phyloP scores from a whole-genome alignment of 2,113 vertebrate species.

The Cryptomyrus ogoouensis region DNA sequence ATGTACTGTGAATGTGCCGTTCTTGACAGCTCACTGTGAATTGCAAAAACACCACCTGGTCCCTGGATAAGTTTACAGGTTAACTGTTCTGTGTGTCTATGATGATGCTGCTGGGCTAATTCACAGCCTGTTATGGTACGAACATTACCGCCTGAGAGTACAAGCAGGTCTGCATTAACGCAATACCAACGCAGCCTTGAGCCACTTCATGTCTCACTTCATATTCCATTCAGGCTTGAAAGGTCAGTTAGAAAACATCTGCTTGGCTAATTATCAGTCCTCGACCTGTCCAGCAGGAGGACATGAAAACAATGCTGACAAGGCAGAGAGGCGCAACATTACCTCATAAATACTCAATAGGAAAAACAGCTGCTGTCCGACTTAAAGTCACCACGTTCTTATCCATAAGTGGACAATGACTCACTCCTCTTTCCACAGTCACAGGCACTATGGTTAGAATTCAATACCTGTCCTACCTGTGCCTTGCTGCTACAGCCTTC shows the following conservation, averaged over 20 bases:
- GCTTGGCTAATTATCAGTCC: background rate
- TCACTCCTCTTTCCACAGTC: background rate
- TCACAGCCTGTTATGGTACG: background rate
- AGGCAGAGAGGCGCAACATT: background rate
- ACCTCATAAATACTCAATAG: background rate
- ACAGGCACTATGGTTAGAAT: background rate
- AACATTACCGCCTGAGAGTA: background rate
- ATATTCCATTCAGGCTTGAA: constrained; percentile 1
- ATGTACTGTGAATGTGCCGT: background rate
- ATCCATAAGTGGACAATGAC: background rate
- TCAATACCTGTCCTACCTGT: background rate
- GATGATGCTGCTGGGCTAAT: background rate
- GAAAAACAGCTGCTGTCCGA: background rate
- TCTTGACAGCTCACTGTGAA: background rate
- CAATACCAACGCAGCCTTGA: background rate
- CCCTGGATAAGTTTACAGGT: background rate
- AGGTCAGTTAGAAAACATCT: background rate
- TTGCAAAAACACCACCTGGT: background rate
- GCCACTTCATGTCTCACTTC: background rate
- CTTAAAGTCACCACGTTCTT: background rate
- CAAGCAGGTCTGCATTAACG: background rate
- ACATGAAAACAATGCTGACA: background rate
- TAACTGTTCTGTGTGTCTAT: background rate
- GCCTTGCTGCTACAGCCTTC: background rate
- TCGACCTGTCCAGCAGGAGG: background rate